Base-by-base conservation (phyloP, 2,797 vertebrate genomes). In the Enoplosus armatus region DNA sequence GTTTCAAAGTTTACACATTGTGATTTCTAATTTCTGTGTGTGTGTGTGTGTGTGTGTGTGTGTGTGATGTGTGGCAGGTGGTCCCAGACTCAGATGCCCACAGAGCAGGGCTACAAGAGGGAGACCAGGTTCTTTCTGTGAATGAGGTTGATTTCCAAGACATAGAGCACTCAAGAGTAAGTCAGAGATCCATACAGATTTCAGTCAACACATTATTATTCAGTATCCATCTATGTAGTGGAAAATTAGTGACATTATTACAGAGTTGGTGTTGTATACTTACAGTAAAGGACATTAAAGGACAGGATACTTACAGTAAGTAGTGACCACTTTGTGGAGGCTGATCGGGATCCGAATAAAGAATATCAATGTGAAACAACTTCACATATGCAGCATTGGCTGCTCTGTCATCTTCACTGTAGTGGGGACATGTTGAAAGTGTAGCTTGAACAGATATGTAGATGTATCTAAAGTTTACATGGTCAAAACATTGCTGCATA, bases 101-200 rank as follows among this genome's bases (percentile, higher is more conserved):
- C 87, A 94, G 97, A 82, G 98, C 98, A 3, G 98, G 98, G 50
- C 95, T 99, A 43, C 98, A 99, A 91, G 98, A 99, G 81, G 98
- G 98, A 45, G 98, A 99, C 90, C 98, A 99, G 91, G 98, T 99
- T 66, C 96, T 99, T 7, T 97, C 97, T 5, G 98, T 99, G 41
- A 99, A 99, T 11, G 98, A 99, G 1, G 97, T 98, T 56, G 98
- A 99, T 93, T 99, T 99, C 90, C 98, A 99, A 93, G 98, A 99
- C 89, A 99, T 99, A 56, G 98, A 99, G 77, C 98, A 99, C 87
- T 97, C 97, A 62, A 97, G 97, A 96, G 98, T 99, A 87, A 94
- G 93, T 90, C 15, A 50, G 50, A 61, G 56, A 39, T 27, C 3
- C 2, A 45, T 4, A 22, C 16, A 33, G 45, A 63, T 26, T 63